Conservation (phyloP, 2,113 vertebrate species). For the Verasper variegatus region DNA sequence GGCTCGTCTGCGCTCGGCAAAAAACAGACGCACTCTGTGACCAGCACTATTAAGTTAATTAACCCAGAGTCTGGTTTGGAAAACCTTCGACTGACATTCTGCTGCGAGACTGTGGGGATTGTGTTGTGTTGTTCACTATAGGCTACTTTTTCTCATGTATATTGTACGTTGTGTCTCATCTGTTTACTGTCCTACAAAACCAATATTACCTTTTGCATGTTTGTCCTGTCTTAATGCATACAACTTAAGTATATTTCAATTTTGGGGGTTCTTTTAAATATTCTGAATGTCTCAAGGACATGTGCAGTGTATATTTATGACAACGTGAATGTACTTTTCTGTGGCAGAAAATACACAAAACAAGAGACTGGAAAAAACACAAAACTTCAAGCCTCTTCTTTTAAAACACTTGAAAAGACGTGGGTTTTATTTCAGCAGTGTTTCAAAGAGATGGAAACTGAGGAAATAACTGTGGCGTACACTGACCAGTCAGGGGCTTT, state of each 20-base stretch:
- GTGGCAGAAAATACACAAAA: constrained; percentile 33
- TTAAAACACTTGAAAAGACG: constrained; percentile 53
- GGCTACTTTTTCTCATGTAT: neutral
- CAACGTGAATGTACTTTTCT: constrained; percentile 64
- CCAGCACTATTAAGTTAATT: constrained; percentile 63
- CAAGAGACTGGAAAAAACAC: constrained; percentile 11
- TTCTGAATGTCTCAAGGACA: constrained; percentile 25
- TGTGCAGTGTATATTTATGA: constrained; percentile 44
- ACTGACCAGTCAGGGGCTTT: constrained; percentile 14
- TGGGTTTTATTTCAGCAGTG: constrained; percentile 63
- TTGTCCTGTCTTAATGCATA: constrained; percentile 21
- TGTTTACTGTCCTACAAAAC: neutral
- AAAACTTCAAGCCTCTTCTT: constrained; percentile 16
- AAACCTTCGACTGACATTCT: constrained; percentile 31
- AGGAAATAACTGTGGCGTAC: constrained; percentile 36
- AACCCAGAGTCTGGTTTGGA: constrained; percentile 40
- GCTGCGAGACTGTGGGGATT: constrained; percentile 29
- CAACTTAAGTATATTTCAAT: constrained; percentile 1
- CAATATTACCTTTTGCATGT: constrained; percentile 46
- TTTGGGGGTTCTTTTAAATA: constrained; percentile 9
- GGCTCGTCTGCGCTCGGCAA: constrained; percentile 54
- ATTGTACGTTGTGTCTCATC: constrained; percentile 4
- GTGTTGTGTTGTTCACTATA: constrained; percentile 19
- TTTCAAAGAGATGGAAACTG: constrained; percentile 57
- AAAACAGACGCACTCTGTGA: constrained; percentile 64